Evolutionary conservation across 37 sponge, comb jelly and placozoan species (phyloP).

Genomic region (Hexactinellida sp.): DNA sequence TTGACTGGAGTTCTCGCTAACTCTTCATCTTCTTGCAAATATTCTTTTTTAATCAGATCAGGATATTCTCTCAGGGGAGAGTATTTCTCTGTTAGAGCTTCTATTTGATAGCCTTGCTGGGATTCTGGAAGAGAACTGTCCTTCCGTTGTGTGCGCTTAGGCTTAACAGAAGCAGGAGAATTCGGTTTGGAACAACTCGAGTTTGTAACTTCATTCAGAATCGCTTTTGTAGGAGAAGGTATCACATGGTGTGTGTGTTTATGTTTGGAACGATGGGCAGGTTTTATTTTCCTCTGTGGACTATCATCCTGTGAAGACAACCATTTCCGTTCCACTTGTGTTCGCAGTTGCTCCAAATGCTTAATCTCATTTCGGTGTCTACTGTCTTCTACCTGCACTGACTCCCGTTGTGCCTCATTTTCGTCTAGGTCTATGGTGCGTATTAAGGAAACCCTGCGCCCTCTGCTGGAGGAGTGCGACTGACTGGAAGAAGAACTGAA

Average conservation of each 20-base stretch:
- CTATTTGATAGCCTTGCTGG: not conserved
- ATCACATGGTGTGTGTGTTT: not conserved
- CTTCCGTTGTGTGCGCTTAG: not conserved
- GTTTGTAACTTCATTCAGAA: not conserved
- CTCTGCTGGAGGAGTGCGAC: not conserved
- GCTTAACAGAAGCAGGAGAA: not conserved
- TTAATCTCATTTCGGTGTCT: not conserved
- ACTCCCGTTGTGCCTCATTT: not conserved
- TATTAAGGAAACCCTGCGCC: not conserved
- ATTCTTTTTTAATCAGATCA: not conserved
- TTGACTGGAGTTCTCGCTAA: not conserved
- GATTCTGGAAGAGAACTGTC: constrained; percentile 12
- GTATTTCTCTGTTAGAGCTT: not conserved
- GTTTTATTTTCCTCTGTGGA: not conserved
- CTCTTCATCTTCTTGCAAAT: not conserved
- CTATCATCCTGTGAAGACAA: not conserved
- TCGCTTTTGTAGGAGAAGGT: not conserved
- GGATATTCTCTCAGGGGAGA: not conserved
- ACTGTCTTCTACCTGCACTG: not conserved
- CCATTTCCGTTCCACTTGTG: not conserved
- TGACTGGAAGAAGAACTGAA: not conserved
- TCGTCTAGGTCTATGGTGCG: not conserved
- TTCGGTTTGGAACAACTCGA: not conserved
- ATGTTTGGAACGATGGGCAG: not conserved
- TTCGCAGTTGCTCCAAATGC: not conserved